Conservation (phyloP, 2,797 vertebrate species). For the Carduelis carduelis region DNA sequence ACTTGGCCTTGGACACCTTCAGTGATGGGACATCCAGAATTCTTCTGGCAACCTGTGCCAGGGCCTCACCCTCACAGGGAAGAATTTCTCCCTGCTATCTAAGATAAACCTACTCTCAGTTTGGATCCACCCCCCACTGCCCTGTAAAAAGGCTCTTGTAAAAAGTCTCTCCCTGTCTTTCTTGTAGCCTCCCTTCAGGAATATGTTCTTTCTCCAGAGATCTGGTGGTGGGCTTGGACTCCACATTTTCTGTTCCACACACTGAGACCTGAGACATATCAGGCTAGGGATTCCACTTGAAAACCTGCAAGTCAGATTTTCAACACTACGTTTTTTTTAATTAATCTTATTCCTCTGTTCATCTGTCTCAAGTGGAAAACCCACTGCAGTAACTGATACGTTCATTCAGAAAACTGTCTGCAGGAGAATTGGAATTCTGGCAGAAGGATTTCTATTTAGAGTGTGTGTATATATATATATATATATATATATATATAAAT, state of each 20-base stretch:
- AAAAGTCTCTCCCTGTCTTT: background rate
- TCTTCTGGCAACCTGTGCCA: background rate
- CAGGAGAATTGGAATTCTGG: background rate
- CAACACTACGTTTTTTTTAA: background rate
- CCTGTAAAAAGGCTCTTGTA: no score
- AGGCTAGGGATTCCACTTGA: background rate
- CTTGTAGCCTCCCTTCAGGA: background rate
- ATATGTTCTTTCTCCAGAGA: background rate
- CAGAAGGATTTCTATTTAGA: background rate
- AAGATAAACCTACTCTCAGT: background rate
- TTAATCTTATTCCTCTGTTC: background rate
- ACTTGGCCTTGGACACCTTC: background rate
- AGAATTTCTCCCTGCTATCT: background rate
- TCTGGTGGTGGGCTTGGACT: background rate
- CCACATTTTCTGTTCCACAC: background rate
- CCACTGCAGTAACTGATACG: background rate
- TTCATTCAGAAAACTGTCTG: constrained; percentile 37
- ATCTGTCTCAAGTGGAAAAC: background rate
- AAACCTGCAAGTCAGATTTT: background rate
- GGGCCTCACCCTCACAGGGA: background rate
- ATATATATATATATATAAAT: background rate
- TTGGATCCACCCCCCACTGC: background rate
- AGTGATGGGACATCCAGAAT: background rate
- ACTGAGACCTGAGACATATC: background rate
- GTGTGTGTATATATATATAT: no score